Base-by-base conservation (phyloP, 2,113 vertebrate species). In the Burhinus bistriatus region DNA sequence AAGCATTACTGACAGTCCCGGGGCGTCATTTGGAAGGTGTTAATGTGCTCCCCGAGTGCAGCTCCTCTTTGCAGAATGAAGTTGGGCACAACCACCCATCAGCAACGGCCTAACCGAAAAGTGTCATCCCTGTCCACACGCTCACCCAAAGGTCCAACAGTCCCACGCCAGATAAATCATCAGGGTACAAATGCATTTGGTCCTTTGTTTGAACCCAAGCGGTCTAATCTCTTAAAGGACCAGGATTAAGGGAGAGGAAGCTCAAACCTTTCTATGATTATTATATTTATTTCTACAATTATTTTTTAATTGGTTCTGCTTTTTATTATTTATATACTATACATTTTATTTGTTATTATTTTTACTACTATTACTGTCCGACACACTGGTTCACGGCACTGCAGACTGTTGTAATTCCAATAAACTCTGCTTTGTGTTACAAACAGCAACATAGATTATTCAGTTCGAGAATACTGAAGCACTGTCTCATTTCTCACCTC, bases 401-500 rank as follows among this genome's bases (percentile, higher is more conserved):
- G 66, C 72, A 88, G 73, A 64, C 32, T 59, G 29, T 58, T 57
- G 94, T 94, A 75, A 80, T 96, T 87, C 52, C 40, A 92, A 5
- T 14, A 87, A 94, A 55, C 20, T 78, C 52, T 29, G 49, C 40
- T 82, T 72, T 77, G 30, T 38, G 13, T 8, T 62, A 16, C 42
- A 44, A 71, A 59, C 11, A 76, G 64, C 55, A 71, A 58, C 26
- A 8, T 27, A 73, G 42, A 57, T 83, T 73, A 95, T 83, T 86
- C 59, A 58, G 83, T 19, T 59, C 0, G 0, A 73, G 71, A 68
- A 87, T 54, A 82, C 30, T 29, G 42, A 86, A 78, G 61, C 59
- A 19, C n/a, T 18, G 40, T 23, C 81, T 94, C 57, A 92, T 87
- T 92, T 93, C 89, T 95, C 90, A 76, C 44, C 68, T 78, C 66